Evolutionary conservation across 2,113 vertebrate species (phyloP), one percentile per base, ranked within the genome.

Genomic region (Dicentrarchus labrax): DNA sequence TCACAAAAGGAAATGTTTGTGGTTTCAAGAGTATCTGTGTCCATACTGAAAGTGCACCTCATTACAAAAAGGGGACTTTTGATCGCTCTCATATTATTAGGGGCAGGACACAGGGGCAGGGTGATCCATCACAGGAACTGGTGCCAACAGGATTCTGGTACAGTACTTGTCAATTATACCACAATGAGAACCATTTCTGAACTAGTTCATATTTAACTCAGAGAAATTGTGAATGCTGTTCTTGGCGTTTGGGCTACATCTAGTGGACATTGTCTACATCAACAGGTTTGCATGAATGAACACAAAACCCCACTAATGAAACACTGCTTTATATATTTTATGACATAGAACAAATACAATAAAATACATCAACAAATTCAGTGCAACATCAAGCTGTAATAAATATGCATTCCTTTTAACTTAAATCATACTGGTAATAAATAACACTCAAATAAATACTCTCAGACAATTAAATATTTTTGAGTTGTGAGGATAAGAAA

Each of bases 371-470:
- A 39, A 82, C 59, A 82, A n/a, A 87, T 62, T 86, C 72, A 87
- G 87, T 80, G 91, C 90, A 93, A 90, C 86, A 73, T 38, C 83
- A 92, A 77, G 50, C 90, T 61, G 68, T 88, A 86, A 90, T 94
- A 92, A 91, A 93, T 92, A 94, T 57, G 53, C 36, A 84, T 78
- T 65, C n/a, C 10, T 75, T 30, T 79, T 67, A 82, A 91, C n/a
- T 84, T 82, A 86, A 87, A 81, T 70, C 4, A 81, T 61, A 22
- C 24, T 78, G 48, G 59, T 13, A 89, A 92, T 94, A 93, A 94
- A 91, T 92, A 91, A 86, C 59, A 81, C n/a, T 70, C 21, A 89
- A 91, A 91, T 90, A 94, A 89, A 93, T 86, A 89, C 17, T 70
- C 19, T 64, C 2, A 77, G 7, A 88, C 50, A 86, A 74, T 22